Percentiles rank a stretch among this genome's conserved stretches.
phyloP scores from a whole-genome alignment of 2,888 invertebrate genomes.

The Amphipyra tragopoginis region DNA sequence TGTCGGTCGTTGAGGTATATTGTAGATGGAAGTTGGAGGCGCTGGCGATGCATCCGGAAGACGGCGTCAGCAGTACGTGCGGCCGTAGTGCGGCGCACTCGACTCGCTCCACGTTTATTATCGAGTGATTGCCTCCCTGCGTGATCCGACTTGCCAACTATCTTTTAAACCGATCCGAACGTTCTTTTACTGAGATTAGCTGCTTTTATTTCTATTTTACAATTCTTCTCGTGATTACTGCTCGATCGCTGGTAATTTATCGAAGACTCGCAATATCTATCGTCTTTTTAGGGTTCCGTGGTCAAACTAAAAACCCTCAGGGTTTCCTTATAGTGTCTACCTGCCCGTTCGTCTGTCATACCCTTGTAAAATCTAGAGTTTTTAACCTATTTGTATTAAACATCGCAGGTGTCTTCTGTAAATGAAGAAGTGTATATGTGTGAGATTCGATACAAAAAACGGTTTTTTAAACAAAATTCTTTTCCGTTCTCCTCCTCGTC shows the following conservation, averaged over 20 bases:
- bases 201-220: conserved; percentile 79
- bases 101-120: conserved; percentile 85
- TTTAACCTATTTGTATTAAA: too few species aligned
- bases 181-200: conserved; percentile 76
- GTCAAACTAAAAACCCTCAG: too few species aligned
- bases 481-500: too few species aligned
- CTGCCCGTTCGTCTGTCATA: too few species aligned
- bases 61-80: conserved; percentile 82
- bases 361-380: too few species aligned
- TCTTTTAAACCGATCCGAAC: conserved; percentile 76
- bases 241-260: conserved; percentile 33
- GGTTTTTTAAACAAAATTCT: too few species aligned
- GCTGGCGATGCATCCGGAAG: conserved; percentile 74
- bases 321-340: too few species aligned
- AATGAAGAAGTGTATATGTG: too few species aligned
- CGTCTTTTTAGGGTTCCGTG: conserved; percentile 1
- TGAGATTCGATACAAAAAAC: too few species aligned
- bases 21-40: conserved; percentile 63
- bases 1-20: conserved; percentile 62
- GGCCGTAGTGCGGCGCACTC: conserved; percentile 75
- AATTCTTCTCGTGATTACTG: conserved; percentile 61
- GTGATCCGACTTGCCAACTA: conserved; percentile 86
- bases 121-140: conserved; percentile 87
- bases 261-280: conserved; percentile 30
- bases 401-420: too few species aligned